Conservation (phyloP, 2,797 vertebrate species). For the Falco columbarius region DNA sequence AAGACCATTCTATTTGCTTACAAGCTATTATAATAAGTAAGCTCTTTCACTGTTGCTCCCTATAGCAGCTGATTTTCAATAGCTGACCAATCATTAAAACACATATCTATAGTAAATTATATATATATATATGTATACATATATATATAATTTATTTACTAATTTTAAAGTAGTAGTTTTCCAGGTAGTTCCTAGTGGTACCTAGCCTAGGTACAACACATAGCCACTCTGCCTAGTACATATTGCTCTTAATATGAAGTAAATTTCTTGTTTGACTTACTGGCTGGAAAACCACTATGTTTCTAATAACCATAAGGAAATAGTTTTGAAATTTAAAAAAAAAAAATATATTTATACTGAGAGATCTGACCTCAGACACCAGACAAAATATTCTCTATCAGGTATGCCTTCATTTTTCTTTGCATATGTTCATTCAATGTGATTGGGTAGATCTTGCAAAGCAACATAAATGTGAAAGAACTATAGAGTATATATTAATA, state of each 20-base stretch:
- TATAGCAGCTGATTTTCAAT: neutral
- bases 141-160: neutral
- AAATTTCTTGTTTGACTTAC: neutral
- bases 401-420: neutral
- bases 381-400: neutral
- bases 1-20: neutral
- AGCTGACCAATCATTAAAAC: neutral
- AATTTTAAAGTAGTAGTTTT: neutral
- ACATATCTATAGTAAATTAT: neutral
- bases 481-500: neutral
- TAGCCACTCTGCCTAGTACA: neutral
- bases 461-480: conserved; percentile 11
- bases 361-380: neutral
- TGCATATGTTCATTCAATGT: neutral
- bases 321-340: neutral
- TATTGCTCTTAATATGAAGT: neutral
- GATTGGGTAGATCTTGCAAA: conserved; percentile 10
- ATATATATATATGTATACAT: neutral
- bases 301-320: neutral
- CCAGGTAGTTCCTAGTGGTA: neutral
- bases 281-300: neutral
- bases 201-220: neutral
- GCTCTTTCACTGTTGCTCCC: neutral
- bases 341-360: neutral
- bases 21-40: neutral